phyloP scores from a whole-genome alignment of 2,888 invertebrate species.

The Epistrophella euchroma region DNA sequence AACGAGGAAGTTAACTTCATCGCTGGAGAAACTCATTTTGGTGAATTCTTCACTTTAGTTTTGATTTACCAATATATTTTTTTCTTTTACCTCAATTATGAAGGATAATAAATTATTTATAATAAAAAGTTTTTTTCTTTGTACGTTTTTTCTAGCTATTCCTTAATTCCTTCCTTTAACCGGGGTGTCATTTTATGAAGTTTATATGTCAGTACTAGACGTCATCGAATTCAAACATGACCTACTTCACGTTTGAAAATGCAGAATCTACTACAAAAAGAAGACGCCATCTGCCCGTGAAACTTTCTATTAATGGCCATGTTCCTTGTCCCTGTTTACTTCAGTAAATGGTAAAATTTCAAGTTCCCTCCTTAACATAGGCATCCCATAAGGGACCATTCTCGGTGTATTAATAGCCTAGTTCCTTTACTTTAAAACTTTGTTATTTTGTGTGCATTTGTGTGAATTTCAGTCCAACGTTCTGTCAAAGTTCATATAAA shows the following conservation, averaged over 20 bases:
- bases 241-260: neutral
- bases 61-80: neutral
- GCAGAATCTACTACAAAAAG: slow-evolving; percentile 4
- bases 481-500: too few relatives aligned
- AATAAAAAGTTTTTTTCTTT: slow-evolving; percentile 35
- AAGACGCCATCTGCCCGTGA: slow-evolving; percentile 91
- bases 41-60: slow-evolving; percentile 40
- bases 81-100: neutral
- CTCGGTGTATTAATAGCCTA: too few relatives aligned
- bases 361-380: too few relatives aligned
- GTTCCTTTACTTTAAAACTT: too few relatives aligned
- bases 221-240: slow-evolving; percentile 5
- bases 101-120: slow-evolving; percentile 31
- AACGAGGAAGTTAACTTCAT: slow-evolving; percentile 99
- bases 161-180: slow-evolving; percentile 59
- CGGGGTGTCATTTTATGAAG: slow-evolving; percentile 72
- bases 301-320: neutral
- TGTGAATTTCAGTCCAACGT: too few relatives aligned
- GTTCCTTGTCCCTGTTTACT: too few relatives aligned
- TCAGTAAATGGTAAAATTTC: too few relatives aligned
- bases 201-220: slow-evolving; percentile 54
- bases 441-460: too few relatives aligned
- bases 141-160: slow-evolving; percentile 30
- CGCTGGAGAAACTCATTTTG: slow-evolving; percentile 98
- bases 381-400: too few relatives aligned